Evolutionary conservation across 2,888 invertebrate species (phyloP).

Genomic region (Podabrus alpinus): DNA sequence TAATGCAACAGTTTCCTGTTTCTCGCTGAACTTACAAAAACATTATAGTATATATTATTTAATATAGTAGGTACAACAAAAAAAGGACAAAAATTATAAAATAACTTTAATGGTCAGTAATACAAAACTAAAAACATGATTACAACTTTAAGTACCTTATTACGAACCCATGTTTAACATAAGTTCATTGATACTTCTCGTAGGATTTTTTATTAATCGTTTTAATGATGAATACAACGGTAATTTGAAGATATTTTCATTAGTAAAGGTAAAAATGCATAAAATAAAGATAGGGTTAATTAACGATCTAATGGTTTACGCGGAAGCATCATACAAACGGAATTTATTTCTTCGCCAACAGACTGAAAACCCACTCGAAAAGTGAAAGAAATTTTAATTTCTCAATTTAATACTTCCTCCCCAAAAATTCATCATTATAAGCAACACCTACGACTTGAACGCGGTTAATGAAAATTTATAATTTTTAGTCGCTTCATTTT

Average conservation of each 20-base stretch:
- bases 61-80: too few relatives aligned
- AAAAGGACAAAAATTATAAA: background rate
- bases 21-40: background rate
- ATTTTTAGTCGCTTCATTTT: background rate
- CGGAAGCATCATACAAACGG: background rate
- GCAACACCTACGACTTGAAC: background rate
- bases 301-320: background rate
- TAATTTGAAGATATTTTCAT: background rate
- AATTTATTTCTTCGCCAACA: background rate
- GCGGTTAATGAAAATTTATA: background rate
- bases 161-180: background rate
- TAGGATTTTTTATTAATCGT: background rate
- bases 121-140: background rate
- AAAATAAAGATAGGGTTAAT: background rate
- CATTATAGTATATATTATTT: too few relatives aligned
- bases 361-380: background rate
- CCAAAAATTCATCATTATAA: background rate
- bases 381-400: background rate
- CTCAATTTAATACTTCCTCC: background rate
- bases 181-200: background rate
- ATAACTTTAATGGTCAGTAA: background rate
- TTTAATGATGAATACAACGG: background rate
- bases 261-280: background rate
- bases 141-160: background rate
- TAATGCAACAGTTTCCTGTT: too few relatives aligned